Conservation (phyloP, 2,888 invertebrate species). For the Pyrrhosoma nymphula region DNA sequence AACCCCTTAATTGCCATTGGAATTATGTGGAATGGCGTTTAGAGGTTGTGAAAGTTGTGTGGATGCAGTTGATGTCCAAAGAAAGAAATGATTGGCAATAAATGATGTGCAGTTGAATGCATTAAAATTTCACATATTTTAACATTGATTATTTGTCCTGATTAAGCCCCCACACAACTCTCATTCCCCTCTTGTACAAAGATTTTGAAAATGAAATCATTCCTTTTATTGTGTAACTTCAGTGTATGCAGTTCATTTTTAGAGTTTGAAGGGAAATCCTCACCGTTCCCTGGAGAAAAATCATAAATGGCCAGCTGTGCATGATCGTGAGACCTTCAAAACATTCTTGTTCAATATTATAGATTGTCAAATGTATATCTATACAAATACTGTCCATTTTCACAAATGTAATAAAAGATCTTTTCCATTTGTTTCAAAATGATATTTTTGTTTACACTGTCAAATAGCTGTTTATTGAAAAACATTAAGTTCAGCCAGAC, state of each 20-base stretch:
- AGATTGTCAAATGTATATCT: slow-evolving; percentile 65
- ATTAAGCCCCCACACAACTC: slow-evolving; percentile 51
- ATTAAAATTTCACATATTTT: slow-evolving; percentile 50
- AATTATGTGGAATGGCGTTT: slow-evolving; percentile 45
- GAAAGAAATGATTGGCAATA: slow-evolving; percentile 52
- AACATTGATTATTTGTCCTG: slow-evolving; percentile 8
- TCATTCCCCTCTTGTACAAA: slow-evolving; percentile 66
- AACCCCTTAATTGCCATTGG: slow-evolving; percentile 39
- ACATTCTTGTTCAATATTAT: slow-evolving; percentile 65
- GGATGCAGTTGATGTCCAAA: slow-evolving; percentile 19
- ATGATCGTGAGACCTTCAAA: slow-evolving; percentile 54
- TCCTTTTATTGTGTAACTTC: slow-evolving; percentile 65
- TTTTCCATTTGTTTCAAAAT: slow-evolving; percentile 64
- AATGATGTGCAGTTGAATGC: not conserved
- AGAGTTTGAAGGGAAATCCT: slow-evolving; percentile 45
- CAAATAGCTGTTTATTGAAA: not conserved
- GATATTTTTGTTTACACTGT: slow-evolving; percentile 54
- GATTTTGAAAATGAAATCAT: slow-evolving; percentile 62
- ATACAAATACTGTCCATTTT: slow-evolving; percentile 68
- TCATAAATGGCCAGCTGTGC: slow-evolving; percentile 9
- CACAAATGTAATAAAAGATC: slow-evolving; percentile 68
- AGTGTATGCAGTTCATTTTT: slow-evolving; percentile 57
- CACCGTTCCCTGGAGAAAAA: slow-evolving; percentile 37
- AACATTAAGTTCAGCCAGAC: not conserved
- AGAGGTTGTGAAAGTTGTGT: slow-evolving; percentile 66